phyloP scores from a whole-genome alignment of 2,888 invertebrate genomes.

The Caenorhabditis macrosperma region DNA sequence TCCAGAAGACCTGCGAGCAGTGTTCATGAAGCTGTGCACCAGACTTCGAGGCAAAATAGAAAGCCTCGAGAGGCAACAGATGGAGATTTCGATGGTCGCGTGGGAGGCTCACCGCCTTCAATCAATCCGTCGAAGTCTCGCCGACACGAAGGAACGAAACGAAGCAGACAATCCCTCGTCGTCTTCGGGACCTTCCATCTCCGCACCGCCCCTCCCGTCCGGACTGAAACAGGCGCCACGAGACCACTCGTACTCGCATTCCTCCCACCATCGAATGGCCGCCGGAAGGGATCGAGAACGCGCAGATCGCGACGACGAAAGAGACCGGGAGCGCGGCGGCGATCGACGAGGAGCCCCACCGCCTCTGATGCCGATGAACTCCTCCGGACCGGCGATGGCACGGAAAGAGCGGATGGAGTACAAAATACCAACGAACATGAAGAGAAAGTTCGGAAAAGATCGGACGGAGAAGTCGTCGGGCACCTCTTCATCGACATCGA shows the following conservation, averaged over 20 bases:
- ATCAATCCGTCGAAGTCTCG: constrained; percentile 65
- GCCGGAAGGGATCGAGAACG: constrained; percentile 51
- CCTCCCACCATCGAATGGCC: constrained; percentile 33
- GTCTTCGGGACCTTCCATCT: constrained; percentile 30
- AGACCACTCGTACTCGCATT: neutral
- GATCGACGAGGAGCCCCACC: neutral
- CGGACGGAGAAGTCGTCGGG: neutral
- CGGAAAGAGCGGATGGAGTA: constrained; percentile 54
- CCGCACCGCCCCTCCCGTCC: constrained; percentile 16
- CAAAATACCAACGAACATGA: constrained; percentile 53
- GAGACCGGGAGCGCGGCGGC: constrained; percentile 22
- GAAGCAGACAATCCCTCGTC: constrained; percentile 3
- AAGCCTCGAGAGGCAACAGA: constrained; percentile 63
- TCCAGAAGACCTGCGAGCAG: constrained; percentile 72
- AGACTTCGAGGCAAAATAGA: constrained; percentile 56
- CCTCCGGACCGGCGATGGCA: constrained; percentile 4
- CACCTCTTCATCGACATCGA: neutral
- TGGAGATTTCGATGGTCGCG: constrained; percentile 63
- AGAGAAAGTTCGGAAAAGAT: constrained; percentile 49
- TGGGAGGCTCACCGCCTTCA: constrained; percentile 63
- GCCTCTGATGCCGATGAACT: neutral
- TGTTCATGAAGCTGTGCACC: constrained; percentile 67
- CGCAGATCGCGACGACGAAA: constrained; percentile 29
- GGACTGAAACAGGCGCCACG: neutral
- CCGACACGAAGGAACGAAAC: constrained; percentile 49